Conservation (phyloP, 2,113 vertebrate species). For the Motacilla alba region DNA sequence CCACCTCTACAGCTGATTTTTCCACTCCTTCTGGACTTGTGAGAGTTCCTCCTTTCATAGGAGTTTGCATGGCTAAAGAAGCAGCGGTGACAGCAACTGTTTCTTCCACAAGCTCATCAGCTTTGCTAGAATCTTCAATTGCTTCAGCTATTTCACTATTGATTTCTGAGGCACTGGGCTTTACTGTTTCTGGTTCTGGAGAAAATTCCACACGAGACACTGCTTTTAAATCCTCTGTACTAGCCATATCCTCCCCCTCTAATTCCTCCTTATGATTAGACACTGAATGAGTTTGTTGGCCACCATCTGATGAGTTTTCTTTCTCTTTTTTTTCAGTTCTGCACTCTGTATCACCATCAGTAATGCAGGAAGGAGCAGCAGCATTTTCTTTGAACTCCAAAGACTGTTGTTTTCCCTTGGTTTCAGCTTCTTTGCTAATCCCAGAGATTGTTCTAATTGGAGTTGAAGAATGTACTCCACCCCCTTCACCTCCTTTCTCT, state of each 20-base stretch:
- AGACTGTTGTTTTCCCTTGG: not conserved
- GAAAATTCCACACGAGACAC: not conserved
- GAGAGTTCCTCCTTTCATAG: conserved; percentile 57
- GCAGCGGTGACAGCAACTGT: conserved; percentile 47
- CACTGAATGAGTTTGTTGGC: not conserved
- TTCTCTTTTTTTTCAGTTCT: conserved; percentile 53
- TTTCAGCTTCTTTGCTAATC: conserved; percentile 67
- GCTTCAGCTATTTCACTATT: conserved; percentile 58
- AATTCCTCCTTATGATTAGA: conserved; percentile 27
- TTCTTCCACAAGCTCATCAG: conserved; percentile 42
- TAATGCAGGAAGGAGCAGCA: not conserved
- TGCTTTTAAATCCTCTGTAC: not conserved
- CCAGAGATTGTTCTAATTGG: conserved; percentile 78
- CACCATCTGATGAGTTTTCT: conserved; percentile 62
- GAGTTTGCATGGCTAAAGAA: not conserved
- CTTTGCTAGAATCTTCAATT: conserved; percentile 40
- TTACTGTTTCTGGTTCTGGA: not conserved
- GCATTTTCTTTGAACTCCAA: conserved; percentile 53
- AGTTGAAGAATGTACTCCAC: conserved; percentile 7
- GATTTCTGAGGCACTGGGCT: conserved; percentile 19
- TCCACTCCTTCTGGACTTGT: conserved; percentile 47
- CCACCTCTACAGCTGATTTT: conserved; percentile 53
- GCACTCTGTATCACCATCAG: conserved; percentile 16
- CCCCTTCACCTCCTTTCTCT: conserved; percentile 69
- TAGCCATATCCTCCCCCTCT: not conserved